Evolutionary conservation across 1,140 invertebrate species (phyloP).

Genomic region (Plodia interpunctella): DNA sequence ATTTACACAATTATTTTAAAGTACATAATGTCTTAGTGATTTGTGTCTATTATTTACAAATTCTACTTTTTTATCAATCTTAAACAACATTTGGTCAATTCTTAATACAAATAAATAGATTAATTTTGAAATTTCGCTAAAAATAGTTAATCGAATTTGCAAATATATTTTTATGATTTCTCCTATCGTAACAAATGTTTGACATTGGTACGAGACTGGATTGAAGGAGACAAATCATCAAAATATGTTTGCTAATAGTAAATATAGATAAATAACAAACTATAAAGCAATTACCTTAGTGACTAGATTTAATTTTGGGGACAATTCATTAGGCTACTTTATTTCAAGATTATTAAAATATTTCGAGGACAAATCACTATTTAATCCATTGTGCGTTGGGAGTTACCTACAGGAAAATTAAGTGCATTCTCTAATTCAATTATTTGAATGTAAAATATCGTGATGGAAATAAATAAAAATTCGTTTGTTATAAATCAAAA

Average conservation of each 20-base stretch:
- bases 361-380: slow-evolving; percentile 14
- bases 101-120: slow-evolving; percentile 62
- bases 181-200: slow-evolving; percentile 7
- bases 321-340: slow-evolving; percentile 31
- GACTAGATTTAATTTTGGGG: slow-evolving; percentile 31
- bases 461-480: neutral
- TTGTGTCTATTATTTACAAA: slow-evolving; percentile 48
- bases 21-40: slow-evolving; percentile 55
- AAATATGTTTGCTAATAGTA: slow-evolving; percentile 29
- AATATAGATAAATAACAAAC: slow-evolving; percentile 21
- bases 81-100: slow-evolving; percentile 73
- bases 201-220: slow-evolving; percentile 8
- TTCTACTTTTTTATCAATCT: slow-evolving; percentile 50
- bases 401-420: slow-evolving; percentile 2
- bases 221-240: slow-evolving; percentile 16
- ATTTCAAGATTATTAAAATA: slow-evolving; percentile 15
- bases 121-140: slow-evolving; percentile 32
- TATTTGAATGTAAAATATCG: slow-evolving; percentile 7
- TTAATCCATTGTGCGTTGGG: slow-evolving; percentile 17
- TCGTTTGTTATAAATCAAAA: too few relatives aligned
- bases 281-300: slow-evolving; percentile 35
- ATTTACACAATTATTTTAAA: slow-evolving; percentile 46
- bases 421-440: neutral
- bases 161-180: slow-evolving; percentile 21
- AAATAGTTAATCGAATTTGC: slow-evolving; percentile 24